These are phyloP conservation scores for Caradrina clavipalpis DNA, from an alignment of 2,888 invertebrate genomes.

Conservation along the genomic window DNA sequence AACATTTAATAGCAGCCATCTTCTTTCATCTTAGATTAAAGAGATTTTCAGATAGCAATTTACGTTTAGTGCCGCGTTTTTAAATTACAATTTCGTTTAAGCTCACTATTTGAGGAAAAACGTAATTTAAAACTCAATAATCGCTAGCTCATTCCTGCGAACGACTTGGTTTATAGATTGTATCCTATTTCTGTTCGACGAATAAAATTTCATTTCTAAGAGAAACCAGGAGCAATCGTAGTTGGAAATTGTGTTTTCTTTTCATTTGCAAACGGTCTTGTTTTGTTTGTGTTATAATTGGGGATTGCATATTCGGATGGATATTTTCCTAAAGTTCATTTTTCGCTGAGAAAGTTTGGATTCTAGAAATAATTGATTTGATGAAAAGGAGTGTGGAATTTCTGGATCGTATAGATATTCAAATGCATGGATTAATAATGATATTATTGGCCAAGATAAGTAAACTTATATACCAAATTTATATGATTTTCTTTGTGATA, in stretches of 20 bases:
- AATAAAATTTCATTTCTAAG: constrained; percentile 33
- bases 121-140: constrained; percentile 49
- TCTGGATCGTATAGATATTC: no score
- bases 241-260: neutral
- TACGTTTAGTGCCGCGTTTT: constrained; percentile 21
- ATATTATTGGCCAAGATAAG: no score
- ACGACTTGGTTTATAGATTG: constrained; percentile 33
- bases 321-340: no score
- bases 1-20: neutral
- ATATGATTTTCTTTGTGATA: no score
- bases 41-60: constrained; percentile 26
- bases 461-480: no score
- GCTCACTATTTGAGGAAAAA: constrained; percentile 44
- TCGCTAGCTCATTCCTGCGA: constrained; percentile 30
- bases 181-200: constrained; percentile 27
- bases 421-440: no score
- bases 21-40: constrained; percentile 6
- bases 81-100: constrained; percentile 42
- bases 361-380: no score
- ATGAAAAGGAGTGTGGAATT: no score
- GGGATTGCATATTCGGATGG: no score
- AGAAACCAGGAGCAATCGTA: neutral
- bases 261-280: neutral
- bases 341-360: no score
- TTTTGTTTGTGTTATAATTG: neutral